Evolutionary conservation across 2,113 vertebrate genomes (phyloP).

Genomic region (Colossoma macropomum): DNA sequence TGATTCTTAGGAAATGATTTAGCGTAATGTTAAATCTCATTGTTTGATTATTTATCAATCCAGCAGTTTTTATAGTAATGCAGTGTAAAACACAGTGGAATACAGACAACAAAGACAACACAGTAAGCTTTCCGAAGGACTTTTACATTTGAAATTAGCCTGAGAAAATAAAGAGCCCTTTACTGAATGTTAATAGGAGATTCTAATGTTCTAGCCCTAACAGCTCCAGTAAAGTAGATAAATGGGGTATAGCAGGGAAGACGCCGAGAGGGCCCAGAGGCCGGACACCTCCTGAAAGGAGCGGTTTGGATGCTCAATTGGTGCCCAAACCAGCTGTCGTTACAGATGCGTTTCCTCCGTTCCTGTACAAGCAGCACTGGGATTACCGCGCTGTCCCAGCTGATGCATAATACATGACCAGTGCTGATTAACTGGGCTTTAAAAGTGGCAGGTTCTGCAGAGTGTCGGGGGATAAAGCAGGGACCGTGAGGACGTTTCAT

Average conservation of each 20-base stretch:
- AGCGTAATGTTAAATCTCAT: too few species aligned
- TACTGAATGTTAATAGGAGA: neutral
- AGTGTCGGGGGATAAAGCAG: slow-evolving; percentile 5
- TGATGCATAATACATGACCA: slow-evolving; percentile 46
- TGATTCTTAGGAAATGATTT: too few species aligned
- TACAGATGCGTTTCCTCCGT: slow-evolving; percentile 32
- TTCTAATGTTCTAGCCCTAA: neutral
- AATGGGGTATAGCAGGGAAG: neutral
- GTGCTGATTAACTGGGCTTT: slow-evolving; percentile 38
- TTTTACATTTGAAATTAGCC: too few species aligned
- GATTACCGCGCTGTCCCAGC: slow-evolving; percentile 1
- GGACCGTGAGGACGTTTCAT: neutral
- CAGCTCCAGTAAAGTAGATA: neutral
- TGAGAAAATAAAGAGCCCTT: too few species aligned
- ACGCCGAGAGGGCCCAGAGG: neutral
- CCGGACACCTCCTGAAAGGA: too few species aligned
- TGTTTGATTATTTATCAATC: too few species aligned
- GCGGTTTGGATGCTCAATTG: neutral
- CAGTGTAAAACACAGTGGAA: too few species aligned
- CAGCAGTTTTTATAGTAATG: too few species aligned
- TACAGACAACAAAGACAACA: too few species aligned
- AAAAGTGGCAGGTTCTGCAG: slow-evolving; percentile 8
- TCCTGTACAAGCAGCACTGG: slow-evolving; percentile 13
- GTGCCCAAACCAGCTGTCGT: slow-evolving; percentile 44
- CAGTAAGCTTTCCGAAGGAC: too few species aligned